Conservation (phyloP, 2,797 vertebrate genomes). For the Urophycis tenuis region DNA sequence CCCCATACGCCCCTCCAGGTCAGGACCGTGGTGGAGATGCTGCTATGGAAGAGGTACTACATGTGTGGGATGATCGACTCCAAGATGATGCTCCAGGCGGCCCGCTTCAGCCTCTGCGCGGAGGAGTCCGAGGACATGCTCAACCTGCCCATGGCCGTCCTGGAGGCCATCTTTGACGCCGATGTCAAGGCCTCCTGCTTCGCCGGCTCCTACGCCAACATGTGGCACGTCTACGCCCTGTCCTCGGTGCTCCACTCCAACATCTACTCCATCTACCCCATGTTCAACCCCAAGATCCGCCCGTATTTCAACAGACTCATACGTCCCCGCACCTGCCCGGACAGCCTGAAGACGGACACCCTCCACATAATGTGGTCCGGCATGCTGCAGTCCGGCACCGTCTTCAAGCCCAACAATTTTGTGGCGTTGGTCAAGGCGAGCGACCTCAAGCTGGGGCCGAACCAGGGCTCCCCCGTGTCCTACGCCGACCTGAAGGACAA, state of each 20-base stretch:
- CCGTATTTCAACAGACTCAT: slow-evolving; percentile 92
- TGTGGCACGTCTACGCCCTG: slow-evolving; percentile 94
- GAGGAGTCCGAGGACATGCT: slow-evolving; percentile 90
- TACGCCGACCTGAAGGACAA: slow-evolving; percentile 81
- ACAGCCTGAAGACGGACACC: slow-evolving; percentile 63
- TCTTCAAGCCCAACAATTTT: slow-evolving; percentile 85
- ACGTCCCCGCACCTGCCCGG: slow-evolving; percentile 72
- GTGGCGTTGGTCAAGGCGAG: slow-evolving; percentile 78
- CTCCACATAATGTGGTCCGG: slow-evolving; percentile 97
- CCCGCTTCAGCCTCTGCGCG: slow-evolving; percentile 84
- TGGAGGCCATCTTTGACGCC: slow-evolving; percentile 92
- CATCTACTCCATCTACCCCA: slow-evolving; percentile 93
- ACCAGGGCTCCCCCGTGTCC: slow-evolving; percentile 71
- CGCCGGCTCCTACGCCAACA: slow-evolving; percentile 86
- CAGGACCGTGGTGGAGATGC: slow-evolving; percentile 92
- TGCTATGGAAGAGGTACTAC: slow-evolving; percentile 88
- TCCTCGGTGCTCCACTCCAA: slow-evolving; percentile 84
- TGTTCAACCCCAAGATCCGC: slow-evolving; percentile 92
- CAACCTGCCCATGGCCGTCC: slow-evolving; percentile 76
- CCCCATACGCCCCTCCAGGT: slow-evolving; percentile 79
- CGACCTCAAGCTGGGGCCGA: slow-evolving; percentile 66
- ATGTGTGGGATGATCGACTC: slow-evolving; percentile 94
- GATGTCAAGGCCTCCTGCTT: slow-evolving; percentile 95
- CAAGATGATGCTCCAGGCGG: slow-evolving; percentile 95
- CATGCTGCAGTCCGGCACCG: slow-evolving; percentile 69